These are phyloP conservation scores for Neopipo cinnamomea DNA, from an alignment of 2,113 vertebrate species.

Conservation along the genomic window DNA sequence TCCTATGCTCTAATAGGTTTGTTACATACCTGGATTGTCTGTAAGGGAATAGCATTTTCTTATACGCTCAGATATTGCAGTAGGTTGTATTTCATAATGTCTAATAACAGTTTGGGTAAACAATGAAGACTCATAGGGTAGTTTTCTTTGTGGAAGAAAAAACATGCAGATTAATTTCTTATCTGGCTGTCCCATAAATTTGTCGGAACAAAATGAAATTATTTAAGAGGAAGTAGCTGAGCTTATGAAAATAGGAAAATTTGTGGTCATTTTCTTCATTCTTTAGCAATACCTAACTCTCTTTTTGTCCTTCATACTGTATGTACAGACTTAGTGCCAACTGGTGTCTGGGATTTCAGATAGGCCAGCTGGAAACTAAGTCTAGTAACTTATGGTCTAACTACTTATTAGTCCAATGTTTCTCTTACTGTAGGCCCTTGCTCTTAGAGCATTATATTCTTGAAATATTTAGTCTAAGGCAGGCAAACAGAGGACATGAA, in stretches of 20 bases:
- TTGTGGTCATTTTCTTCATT: neutral
- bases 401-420: neutral
- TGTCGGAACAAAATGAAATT: neutral
- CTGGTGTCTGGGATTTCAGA: neutral
- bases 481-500: accelerated
- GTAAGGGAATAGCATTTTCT: neutral
- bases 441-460: neutral
- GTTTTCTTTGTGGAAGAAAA: neutral
- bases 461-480: neutral
- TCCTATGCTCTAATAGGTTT: neutral
- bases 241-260: neutral
- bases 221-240: neutral
- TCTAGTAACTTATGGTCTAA: neutral
- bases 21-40: neutral
- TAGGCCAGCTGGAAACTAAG: neutral
- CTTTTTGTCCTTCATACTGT: neutral
- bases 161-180: neutral
- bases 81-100: neutral
- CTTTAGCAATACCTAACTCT: neutral
- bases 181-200: neutral
- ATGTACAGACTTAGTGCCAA: neutral
- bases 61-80: neutral
- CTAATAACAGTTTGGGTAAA: neutral
- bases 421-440: neutral
- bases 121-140: neutral